Evolutionary conservation across 1,140 invertebrate species (phyloP).

Genomic region (Platyscapa corneri): DNA sequence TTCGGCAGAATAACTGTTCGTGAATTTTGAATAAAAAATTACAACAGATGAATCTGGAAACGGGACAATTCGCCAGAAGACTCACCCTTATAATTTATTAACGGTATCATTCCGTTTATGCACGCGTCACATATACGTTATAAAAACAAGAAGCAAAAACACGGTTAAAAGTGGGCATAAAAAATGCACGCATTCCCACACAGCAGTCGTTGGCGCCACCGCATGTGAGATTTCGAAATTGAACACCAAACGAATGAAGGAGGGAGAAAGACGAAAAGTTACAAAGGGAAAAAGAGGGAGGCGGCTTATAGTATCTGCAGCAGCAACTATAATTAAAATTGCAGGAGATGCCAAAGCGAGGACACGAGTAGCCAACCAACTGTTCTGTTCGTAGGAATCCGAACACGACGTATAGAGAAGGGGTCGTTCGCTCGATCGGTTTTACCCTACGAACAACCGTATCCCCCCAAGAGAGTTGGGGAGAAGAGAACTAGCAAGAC

Average conservation of each 20-base stretch:
- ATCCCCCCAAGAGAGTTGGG: constrained; percentile 1
- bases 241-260: not conserved
- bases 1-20: not conserved
- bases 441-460: not conserved
- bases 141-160: constrained; percentile 5
- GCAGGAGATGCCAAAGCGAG: constrained; percentile 22
- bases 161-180: constrained; percentile 12
- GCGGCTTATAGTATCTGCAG: not conserved
- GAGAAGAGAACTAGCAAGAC: not conserved
- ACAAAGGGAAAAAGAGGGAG: not conserved
- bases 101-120: not conserved
- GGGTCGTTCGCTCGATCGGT: constrained; percentile 4
- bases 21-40: not conserved
- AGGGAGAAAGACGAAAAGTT: not conserved
- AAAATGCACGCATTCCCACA: not conserved
- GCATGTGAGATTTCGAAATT: constrained; percentile 21
- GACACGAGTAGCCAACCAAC: not conserved
- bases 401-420: not conserved
- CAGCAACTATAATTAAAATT: constrained; percentile 48
- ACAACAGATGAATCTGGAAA: not conserved
- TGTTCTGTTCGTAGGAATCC: not conserved
- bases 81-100: not conserved
- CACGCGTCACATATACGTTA: not conserved
- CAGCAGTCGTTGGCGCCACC: not conserved
- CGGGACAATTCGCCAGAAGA: not conserved